phyloP scores from a whole-genome alignment of 2,113 vertebrate genomes.

The Perca fluviatilis region DNA sequence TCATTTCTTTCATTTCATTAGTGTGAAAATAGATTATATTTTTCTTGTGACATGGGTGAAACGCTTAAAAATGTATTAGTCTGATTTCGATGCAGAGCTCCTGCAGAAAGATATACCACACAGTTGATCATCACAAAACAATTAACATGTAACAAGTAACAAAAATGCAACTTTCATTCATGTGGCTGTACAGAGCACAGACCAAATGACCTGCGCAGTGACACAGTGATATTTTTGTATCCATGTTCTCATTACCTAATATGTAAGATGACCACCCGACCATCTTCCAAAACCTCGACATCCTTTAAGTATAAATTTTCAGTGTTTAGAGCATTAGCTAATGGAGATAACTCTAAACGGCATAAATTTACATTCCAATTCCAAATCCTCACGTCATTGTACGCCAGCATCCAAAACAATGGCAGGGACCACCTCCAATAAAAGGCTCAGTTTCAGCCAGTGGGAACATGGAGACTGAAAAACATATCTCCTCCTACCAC shows the following conservation, averaged over 20 bases:
- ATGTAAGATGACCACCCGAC: neutral
- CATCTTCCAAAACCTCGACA: neutral
- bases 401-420: slow-evolving; percentile 51
- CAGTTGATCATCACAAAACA: neutral
- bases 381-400: slow-evolving; percentile 45
- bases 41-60: neutral
- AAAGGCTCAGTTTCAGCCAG: slow-evolving; percentile 65
- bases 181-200: neutral
- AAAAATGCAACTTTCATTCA: neutral
- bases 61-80: neutral
- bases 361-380: slow-evolving; percentile 51
- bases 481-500: slow-evolving; percentile 62
- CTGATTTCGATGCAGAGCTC: neutral
- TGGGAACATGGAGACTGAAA: slow-evolving; percentile 68
- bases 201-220: neutral
- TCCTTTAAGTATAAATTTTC: neutral
- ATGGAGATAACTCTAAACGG: slow-evolving; percentile 31
- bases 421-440: slow-evolving; percentile 46
- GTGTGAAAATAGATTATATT: neutral
- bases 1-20: neutral
- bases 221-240: neutral
- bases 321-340: slow-evolving; percentile 29
- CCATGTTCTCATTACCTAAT: neutral
- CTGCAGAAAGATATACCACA: neutral
- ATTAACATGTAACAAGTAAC: no score